Base-by-base conservation (phyloP, 2,888 invertebrate species). In the Ophion ellenae region DNA sequence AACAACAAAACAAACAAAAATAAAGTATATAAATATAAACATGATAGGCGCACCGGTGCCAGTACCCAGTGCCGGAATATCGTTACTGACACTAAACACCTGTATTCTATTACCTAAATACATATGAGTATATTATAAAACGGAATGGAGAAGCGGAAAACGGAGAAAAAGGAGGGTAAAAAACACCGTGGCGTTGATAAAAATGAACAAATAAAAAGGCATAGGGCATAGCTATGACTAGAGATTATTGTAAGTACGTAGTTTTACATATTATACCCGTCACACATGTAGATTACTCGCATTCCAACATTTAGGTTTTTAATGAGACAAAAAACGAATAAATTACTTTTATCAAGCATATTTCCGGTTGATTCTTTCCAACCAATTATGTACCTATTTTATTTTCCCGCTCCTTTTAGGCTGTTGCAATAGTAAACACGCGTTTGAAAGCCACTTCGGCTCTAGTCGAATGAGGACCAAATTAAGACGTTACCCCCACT, bases 241-340 rank as follows among this genome's bases (percentile, higher is more conserved):
- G 91, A 88, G 82, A 91, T 75, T 93, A 93, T 90, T 90, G 90
- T 93, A 93, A 85, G 91, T 89, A 91, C 91, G 91, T 93, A 93
- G 92, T 92, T 93, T 93, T 93, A 93, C 92, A 93, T 93, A 93
- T 93, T 93, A 92, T 93, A 93, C 91, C 91, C 91, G 89, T 92
- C 92, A 91, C 92, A 92, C 89, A 90, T 93, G 92, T 93, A 93
- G 93, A 91, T 87, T 87, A 93, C 90, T 92, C 91, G 93, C 93
- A 93, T 93, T 93, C 93, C 93, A 92, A 90, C 90, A 86, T 90
- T 91, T 93, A 93, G 92, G 91, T 93, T 92, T 92, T 92, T 92
- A 93, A 93, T 90, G 90, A 91, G 90, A 91, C 79, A 76, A 87
- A 81, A 85, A 88, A 87, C 78, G 82, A 87, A 88, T 87, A 88